Base-by-base conservation (phyloP, 2,797 vertebrate species). In the Sitta carolinensis region DNA sequence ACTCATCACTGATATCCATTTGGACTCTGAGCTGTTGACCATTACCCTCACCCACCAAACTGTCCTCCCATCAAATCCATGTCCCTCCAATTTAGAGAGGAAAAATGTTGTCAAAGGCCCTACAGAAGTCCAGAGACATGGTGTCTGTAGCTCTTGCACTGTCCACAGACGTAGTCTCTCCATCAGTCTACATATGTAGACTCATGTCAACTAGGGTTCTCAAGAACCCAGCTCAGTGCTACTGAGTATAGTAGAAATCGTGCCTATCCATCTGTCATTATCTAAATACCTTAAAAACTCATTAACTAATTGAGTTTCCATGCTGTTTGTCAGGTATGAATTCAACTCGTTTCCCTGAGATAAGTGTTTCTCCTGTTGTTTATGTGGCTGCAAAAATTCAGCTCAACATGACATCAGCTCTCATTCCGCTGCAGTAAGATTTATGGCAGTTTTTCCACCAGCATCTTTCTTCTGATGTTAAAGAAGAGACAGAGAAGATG, bases 381-480 rank as follows among this genome's bases (percentile, higher is more conserved):
- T 78, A 38, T 72, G 69, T 83, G 76, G 63, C 58, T 72, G 62
- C 81, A 89, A 87, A 55, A 70, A 69, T 91, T 93, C 64, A 81
- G 54, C 66, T 84, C 51, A 78, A 84, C 58, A 34, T 81, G 92
- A 93, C 72, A 83, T 87, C 82, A 78, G 48, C 57, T 81, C 62
- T 87, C 2, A 0, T 89, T 94, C 48, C 40, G 42, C 64, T 62
- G 19, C 15, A 9, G 5, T 27, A 34, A 77, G 81, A 95, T 93
- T 95, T 92, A 81, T 75, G 84, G 55, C 78, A 78, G 22, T 72
- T 18, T 78, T 87, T 95, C 61, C 72, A 91, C 73, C 72, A 92
- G 62, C 45, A 32, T 62, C 70, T 84, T 96, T 89, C 61, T 87
- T 74, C 61, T 84, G 63, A 66, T 94, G 38, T 88, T 81, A 88